These are phyloP conservation scores for Vulpes lagopus DNA, from an alignment of 2,113 vertebrate genomes.

Conservation along the genomic window DNA sequence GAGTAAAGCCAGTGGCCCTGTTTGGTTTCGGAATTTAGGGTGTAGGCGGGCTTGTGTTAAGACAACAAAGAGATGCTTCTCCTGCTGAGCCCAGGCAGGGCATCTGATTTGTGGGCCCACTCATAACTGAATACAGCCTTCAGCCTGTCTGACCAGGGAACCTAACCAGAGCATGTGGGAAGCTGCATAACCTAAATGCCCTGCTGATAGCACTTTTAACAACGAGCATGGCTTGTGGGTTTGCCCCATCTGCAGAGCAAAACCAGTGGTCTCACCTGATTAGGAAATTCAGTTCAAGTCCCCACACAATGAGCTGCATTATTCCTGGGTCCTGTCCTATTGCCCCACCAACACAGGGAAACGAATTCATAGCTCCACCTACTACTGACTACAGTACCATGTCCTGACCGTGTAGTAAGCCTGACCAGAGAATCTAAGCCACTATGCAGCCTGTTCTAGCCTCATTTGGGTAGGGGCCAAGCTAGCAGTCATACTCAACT, in stretches of 20 bases:
- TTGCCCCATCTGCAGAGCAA: background rate
- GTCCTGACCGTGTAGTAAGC: background rate
- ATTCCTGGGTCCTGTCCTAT: background rate
- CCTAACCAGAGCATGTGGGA: background rate
- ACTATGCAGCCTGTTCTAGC: background rate
- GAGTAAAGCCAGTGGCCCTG: background rate
- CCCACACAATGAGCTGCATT: background rate
- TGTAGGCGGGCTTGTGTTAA: background rate
- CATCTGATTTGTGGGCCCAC: background rate
- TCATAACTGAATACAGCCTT: background rate
- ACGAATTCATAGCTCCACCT: background rate
- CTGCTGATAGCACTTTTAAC: background rate
- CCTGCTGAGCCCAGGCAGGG: background rate
- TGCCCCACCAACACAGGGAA: background rate
- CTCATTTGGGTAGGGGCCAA: background rate
- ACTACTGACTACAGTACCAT: background rate
- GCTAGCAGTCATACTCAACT: background rate
- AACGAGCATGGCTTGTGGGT: background rate
- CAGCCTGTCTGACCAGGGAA: background rate
- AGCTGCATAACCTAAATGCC: background rate
- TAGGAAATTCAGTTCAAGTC: background rate
- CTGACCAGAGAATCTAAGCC: background rate
- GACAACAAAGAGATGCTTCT: background rate
- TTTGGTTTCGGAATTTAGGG: background rate
- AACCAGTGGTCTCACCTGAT: background rate